A percentile compares a stretch with the other conserved stretches of the same genome.
These are phyloP conservation scores for Ceryle rudis DNA, from an alignment of 2,797 vertebrate genomes.

Conservation along the genomic window DNA sequence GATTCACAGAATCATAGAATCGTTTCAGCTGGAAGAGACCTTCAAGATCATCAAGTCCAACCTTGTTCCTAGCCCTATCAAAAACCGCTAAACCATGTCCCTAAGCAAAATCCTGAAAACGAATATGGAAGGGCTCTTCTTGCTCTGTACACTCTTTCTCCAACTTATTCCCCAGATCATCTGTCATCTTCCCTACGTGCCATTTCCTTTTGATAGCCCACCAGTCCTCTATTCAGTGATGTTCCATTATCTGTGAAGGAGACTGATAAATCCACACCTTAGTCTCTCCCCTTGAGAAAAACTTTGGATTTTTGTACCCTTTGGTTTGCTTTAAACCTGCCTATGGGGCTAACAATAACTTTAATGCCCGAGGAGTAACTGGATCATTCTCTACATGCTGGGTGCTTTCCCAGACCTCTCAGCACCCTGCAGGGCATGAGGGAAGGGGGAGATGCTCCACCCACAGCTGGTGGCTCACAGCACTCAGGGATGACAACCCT, in stretches of 20 bases:
- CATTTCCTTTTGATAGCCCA: not conserved
- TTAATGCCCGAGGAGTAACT: not conserved
- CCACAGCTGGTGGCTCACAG: not conserved
- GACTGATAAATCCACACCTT: not conserved
- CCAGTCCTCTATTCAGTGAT: not conserved
- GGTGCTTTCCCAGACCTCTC: not conserved
- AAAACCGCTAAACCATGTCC: too few species aligned
- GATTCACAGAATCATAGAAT: too few species aligned
- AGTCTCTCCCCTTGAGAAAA: not conserved
- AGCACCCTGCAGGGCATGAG: not conserved
- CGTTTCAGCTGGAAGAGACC: too few species aligned
- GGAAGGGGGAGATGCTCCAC: not conserved
- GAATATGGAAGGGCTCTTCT: not conserved
- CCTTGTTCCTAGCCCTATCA: too few species aligned
- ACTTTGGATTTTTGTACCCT: not conserved
- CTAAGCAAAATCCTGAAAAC: not conserved
- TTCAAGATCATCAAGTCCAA: too few species aligned
- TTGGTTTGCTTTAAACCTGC: not conserved
- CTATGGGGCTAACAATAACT: not conserved
- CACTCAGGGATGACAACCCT: not conserved
- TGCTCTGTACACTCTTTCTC: not conserved
- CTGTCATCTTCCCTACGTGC: not conserved
- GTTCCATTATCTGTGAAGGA: not conserved
- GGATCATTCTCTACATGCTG: not conserved
- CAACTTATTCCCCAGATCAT: not conserved